Conservation (phyloP, 1,140 invertebrate species). For the Nomia melanderi region DNA sequence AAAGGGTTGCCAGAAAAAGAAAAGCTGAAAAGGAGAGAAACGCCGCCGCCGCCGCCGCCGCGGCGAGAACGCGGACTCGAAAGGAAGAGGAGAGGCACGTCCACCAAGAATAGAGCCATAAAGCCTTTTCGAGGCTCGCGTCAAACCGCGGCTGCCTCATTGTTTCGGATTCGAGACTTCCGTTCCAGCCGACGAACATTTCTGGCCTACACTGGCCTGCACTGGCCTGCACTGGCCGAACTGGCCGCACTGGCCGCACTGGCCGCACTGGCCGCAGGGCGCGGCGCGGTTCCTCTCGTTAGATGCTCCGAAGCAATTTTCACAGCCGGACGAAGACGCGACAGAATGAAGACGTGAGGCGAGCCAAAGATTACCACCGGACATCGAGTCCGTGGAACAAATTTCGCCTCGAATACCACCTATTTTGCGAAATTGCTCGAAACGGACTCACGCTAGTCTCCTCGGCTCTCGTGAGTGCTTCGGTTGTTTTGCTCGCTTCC, state of each 20-base stretch:
- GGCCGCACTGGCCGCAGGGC: too few species aligned
- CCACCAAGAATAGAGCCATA: constrained; percentile 50
- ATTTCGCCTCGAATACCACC: too few species aligned
- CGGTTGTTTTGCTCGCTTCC: too few species aligned
- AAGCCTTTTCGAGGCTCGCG: constrained; percentile 33
- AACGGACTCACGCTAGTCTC: too few species aligned
- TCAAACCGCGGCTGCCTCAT: constrained; percentile 13
- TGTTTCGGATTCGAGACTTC: constrained; percentile 69
- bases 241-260: too few species aligned
- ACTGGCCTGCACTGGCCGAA: too few species aligned
- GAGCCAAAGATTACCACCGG: constrained; percentile 24
- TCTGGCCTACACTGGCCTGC: too few species aligned
- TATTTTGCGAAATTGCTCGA: too few species aligned
- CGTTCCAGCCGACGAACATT: constrained; percentile 55
- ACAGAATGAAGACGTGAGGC: constrained; percentile 46
- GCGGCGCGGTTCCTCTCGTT: constrained; percentile 3
- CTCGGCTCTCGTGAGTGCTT: too few species aligned
- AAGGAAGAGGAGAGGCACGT: not conserved
- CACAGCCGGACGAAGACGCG: not conserved
- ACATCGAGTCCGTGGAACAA: too few species aligned
- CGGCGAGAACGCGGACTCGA: constrained; percentile 5
- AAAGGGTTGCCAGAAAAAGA: not conserved
- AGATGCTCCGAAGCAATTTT: not conserved
- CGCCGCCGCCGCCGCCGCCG: too few species aligned
- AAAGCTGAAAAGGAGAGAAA: not conserved